These are phyloP conservation scores for Creontiades dilutus DNA, from an alignment of 2,888 invertebrate species.

Conservation along the genomic window DNA sequence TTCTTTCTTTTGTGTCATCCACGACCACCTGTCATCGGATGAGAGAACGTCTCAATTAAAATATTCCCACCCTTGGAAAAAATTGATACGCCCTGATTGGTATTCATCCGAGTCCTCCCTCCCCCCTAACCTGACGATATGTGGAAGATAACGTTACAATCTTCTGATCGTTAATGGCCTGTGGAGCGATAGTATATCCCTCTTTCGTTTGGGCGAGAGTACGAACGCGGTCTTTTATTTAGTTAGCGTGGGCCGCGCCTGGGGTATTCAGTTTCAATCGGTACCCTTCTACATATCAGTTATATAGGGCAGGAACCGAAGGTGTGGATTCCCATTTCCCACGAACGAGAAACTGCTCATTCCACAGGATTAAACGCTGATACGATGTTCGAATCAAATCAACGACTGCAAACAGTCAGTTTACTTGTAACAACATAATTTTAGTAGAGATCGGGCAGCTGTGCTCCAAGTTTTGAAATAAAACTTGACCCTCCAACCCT, in stretches of 20 bases:
- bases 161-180: background rate
- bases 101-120: constrained; percentile 8
- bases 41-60: constrained; percentile 21
- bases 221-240: constrained; percentile 15
- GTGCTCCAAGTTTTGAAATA: too few relatives aligned
- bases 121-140: background rate
- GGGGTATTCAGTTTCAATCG: constrained; percentile 12
- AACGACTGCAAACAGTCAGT: background rate
- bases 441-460: too few relatives aligned
- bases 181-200: constrained; percentile 3
- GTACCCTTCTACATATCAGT: background rate
- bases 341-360: background rate
- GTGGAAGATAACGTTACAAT: background rate
- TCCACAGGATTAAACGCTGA: background rate
- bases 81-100: constrained; percentile 22
- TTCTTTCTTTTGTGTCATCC: too few relatives aligned
- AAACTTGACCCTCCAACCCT: too few relatives aligned
- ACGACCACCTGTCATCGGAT: background rate
- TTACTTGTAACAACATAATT: background rate
- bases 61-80: constrained; percentile 5
- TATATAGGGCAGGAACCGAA: background rate
- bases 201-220: background rate
- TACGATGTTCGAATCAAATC: background rate
- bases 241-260: constrained; percentile 6
- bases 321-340: background rate